phyloP scores from a whole-genome alignment of 2,113 vertebrate species.

The Toxotes jaculatrix region DNA sequence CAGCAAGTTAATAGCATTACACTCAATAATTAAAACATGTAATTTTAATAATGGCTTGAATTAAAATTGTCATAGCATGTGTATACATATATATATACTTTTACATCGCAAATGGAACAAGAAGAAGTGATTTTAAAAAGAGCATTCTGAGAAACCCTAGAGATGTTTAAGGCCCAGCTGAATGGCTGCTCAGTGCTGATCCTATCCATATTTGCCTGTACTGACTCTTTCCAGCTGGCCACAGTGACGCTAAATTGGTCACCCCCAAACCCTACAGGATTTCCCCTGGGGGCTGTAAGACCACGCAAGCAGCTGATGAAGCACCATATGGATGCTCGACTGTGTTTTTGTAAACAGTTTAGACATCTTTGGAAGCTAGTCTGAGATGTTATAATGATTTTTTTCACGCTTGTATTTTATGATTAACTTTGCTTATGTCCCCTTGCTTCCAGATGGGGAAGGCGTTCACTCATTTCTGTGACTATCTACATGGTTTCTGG shows the following conservation, averaged over 20 bases:
- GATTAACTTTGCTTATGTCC: background rate
- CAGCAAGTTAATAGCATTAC: background rate
- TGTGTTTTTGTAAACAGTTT: background rate
- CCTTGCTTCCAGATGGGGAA: constrained; percentile 66
- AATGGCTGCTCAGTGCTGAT: constrained; percentile 4
- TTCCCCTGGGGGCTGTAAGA: background rate
- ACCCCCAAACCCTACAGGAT: background rate
- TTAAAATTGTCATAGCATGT: background rate
- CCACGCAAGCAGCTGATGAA: constrained; percentile 8
- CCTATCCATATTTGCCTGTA: background rate
- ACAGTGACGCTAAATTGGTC: constrained; percentile 17
- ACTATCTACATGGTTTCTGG: constrained; percentile 64
- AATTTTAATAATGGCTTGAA: background rate
- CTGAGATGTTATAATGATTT: background rate
- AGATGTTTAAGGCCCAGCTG: constrained; percentile 1
- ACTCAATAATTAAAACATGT: background rate
- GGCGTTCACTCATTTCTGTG: constrained; percentile 22
- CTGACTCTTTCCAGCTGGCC: constrained; percentile 25
- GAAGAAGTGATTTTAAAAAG: background rate
- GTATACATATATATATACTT: too few relatives aligned
- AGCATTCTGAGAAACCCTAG: background rate
- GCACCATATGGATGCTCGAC: background rate
- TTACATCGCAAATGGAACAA: background rate
- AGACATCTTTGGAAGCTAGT: background rate
- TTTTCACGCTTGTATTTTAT: background rate